Evolutionary conservation across 2,113 vertebrate genomes (phyloP), one percentile per base, ranked within the genome.

Genomic region (Lophius piscatorius): DNA sequence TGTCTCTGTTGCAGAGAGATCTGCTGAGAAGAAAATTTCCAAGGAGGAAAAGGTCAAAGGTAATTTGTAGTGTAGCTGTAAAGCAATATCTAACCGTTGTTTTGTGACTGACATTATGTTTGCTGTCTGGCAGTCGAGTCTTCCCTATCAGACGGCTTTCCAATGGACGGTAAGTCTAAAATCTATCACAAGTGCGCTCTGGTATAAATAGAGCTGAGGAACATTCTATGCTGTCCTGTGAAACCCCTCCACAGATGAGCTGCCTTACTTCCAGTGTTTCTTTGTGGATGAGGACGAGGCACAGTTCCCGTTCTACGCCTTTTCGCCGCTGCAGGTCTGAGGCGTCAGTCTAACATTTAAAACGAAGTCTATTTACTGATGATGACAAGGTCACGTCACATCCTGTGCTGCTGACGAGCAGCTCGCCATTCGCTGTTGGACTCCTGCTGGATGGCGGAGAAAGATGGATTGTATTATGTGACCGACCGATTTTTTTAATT

Each of bases 191-290:
- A 18, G 6, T 34, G 4, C 14, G 2, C 9, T 33, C 8, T 50
- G 8, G 12, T 22, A 31, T 10, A 31, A 7, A 26, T 11, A 45
- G 38, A 40, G 42, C 22, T n/a, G 42, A 26, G 22, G 22, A 45
- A 26, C 22, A 23, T 16, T 17, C 18, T 34, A 3, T 22, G 2
- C 12, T 47, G 12, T 59, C n/a, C 23, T 16, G 9, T 48, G 9
- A 35, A 50, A n/a, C 51, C 35, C 51, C 12, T 52, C 52, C 52
- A 3, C 83, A 92, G 92, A 91, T 3, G 90, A 91, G 23, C 46
- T 92, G 60, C 91, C 90, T 12, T 92, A 91, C 81, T 92, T 93
- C 82, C 92, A 93, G 82, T 93, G 92, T 67, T 91, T 92, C 85
- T 93, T 91, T 56, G 89, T 93, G 82, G 91, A 93, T 9, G 92